Conservation (phyloP, 1,140 invertebrate species). For the Tenebrio molitor region DNA sequence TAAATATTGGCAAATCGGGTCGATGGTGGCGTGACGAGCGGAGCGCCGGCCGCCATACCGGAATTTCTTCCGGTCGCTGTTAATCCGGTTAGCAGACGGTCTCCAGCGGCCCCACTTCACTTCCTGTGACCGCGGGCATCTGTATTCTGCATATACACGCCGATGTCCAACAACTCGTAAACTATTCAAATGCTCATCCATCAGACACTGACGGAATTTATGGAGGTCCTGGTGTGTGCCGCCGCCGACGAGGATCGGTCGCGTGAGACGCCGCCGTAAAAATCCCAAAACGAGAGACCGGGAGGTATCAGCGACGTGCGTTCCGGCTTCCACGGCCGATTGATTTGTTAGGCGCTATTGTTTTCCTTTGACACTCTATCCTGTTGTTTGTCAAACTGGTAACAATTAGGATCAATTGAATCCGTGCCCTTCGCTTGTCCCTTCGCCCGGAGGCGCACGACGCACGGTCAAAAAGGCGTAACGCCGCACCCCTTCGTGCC, state of each 20-base stretch:
- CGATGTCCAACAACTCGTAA: conserved; percentile 57
- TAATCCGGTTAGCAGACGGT: conserved; percentile 51
- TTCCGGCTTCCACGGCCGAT: no score
- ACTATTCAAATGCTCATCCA: conserved; percentile 59
- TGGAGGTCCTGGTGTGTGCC: conserved; percentile 8
- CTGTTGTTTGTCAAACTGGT: conserved; percentile 28
- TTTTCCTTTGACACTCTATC: conserved; percentile 29
- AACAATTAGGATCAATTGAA: conserved; percentile 39
- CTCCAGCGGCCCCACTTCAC: conserved; percentile 55
- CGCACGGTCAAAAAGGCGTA: conserved; percentile 36
- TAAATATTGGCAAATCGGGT: conserved; percentile 26
- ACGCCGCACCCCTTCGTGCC: conserved; percentile 20
- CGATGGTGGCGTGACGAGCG: not conserved
- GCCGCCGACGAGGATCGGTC: not conserved
- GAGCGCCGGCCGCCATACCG: conserved; percentile 10
- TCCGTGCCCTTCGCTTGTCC: conserved; percentile 18
- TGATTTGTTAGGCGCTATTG: conserved; percentile 12
- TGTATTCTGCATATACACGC: conserved; percentile 51
- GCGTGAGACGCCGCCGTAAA: not conserved
- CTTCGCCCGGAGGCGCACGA: conserved; percentile 8
- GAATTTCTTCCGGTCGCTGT: conserved; percentile 44
- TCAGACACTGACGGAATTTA: conserved; percentile 48
- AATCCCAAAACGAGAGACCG: no score
- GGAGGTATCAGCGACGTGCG: no score
- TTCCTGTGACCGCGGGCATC: conserved; percentile 46